Evolutionary conservation across 37 sponge, comb jelly and placozoan species (phyloP).

Genomic region (Eunapius fragilis): DNA sequence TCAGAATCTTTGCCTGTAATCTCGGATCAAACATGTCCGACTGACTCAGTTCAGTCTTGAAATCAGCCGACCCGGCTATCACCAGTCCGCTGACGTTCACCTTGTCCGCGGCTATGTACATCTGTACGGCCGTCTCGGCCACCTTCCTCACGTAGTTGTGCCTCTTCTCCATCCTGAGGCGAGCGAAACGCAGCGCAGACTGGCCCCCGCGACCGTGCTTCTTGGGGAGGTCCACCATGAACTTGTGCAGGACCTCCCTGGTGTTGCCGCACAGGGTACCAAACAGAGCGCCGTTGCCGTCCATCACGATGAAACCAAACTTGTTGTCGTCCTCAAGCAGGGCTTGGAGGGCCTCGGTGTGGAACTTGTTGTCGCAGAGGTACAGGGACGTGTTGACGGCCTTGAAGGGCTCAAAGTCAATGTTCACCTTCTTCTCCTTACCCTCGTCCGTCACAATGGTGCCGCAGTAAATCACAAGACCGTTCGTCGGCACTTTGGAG

Average conservation of each 20-base stretch:
- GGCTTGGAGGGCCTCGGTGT: slow-evolving; percentile 96
- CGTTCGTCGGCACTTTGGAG: slow-evolving; percentile 88
- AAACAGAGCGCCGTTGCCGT: slow-evolving; percentile 98
- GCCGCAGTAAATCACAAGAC: slow-evolving; percentile 97
- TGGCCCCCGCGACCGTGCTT: slow-evolving; percentile 99
- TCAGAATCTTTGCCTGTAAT: slow-evolving; percentile 86
- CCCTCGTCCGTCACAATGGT: slow-evolving; percentile 99
- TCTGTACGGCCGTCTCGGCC: slow-evolving; percentile 94
- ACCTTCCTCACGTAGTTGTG: slow-evolving; percentile 99
- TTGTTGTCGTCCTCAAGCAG: slow-evolving; percentile 98
- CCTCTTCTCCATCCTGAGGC: slow-evolving; percentile 94
- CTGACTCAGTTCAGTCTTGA: slow-evolving; percentile 97
- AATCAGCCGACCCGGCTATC: slow-evolving; percentile 98
- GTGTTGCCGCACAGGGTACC: slow-evolving; percentile 98
- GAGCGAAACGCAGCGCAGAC: slow-evolving; percentile 98
- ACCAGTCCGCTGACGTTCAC: slow-evolving; percentile 95
- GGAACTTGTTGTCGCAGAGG: slow-evolving; percentile 99
- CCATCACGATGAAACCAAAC: slow-evolving; percentile 99
- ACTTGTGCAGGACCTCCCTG: slow-evolving; percentile 97
- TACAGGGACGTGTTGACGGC: slow-evolving; percentile 99
- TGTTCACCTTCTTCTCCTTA: slow-evolving; percentile 99
- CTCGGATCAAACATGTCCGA: slow-evolving; percentile 99
- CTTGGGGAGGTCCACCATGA: slow-evolving; percentile 98
- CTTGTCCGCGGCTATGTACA: slow-evolving; percentile 91
- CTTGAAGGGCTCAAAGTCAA: slow-evolving; percentile 99